Evolutionary conservation across 2,888 invertebrate species (phyloP).

Genomic region (Aphrophora alni): DNA sequence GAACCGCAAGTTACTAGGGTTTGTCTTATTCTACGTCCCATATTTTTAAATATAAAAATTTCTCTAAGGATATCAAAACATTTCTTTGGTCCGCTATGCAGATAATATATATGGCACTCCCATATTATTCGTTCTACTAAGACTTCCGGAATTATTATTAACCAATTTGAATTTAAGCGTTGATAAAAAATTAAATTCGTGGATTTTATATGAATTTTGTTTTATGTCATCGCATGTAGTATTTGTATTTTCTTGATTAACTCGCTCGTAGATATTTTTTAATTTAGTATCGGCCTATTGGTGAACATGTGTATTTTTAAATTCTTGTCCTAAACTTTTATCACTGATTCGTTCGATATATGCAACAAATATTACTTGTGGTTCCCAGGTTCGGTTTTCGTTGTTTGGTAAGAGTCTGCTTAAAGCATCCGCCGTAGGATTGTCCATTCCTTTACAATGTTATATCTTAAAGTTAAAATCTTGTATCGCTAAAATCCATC

Average conservation of each 20-base stretch:
- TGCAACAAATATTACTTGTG: not conserved
- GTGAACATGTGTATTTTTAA: not conserved
- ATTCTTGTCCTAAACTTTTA: not conserved
- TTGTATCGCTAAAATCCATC: not conserved
- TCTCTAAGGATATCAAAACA: not conserved
- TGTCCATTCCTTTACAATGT: not conserved
- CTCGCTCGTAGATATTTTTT: not conserved
- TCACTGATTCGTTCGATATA: not conserved
- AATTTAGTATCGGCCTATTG: not conserved
- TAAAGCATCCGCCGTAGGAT: not conserved
- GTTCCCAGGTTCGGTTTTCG: no score
- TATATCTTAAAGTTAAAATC: not conserved
- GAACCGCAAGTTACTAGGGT: not conserved
- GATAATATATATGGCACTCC: not conserved
- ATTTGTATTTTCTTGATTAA: no score
- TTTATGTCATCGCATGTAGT: no score
- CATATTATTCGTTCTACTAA: constrained; percentile 2
- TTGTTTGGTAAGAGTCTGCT: not conserved
- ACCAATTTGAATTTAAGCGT: not conserved
- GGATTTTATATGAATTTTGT: not conserved
- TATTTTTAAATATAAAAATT: constrained; percentile 14
- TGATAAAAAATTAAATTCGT: not conserved
- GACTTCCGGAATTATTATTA: not conserved
- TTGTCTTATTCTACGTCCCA: not conserved
- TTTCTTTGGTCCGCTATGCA: constrained; percentile 10